These are phyloP conservation scores for Callaeas wilsoni DNA, from an alignment of 2,113 vertebrate genomes.

Conservation along the genomic window DNA sequence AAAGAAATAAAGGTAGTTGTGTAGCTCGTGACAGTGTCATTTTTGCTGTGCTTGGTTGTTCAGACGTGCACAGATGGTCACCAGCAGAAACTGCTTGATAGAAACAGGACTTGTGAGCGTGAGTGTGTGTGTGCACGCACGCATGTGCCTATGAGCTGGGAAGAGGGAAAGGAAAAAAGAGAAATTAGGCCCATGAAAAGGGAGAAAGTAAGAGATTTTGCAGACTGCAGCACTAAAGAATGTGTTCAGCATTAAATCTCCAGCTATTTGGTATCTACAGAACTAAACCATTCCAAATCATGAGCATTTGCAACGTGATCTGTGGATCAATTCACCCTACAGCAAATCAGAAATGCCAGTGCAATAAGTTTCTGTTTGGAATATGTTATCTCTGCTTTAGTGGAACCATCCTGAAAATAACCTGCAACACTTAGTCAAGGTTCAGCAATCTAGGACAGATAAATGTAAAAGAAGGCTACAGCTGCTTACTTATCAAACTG, in stretches of 20 bases:
- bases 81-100: neutral
- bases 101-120: neutral
- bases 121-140: too few relatives aligned
- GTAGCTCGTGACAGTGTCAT: neutral
- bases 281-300: slow-evolving; percentile 18
- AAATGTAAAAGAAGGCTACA: neutral
- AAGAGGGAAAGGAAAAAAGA: neutral
- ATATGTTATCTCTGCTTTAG: slow-evolving; percentile 20
- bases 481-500: neutral
- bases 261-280: slow-evolving; percentile 6
- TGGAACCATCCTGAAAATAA: slow-evolving; percentile 7
- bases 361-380: slow-evolving; percentile 13
- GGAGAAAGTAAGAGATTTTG: neutral
- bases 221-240: neutral
- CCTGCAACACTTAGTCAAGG: slow-evolving; percentile 7
- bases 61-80: neutral
- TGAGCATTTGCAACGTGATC: slow-evolving; percentile 12
- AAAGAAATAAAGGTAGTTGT: neutral
- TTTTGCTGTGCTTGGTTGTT: neutral
- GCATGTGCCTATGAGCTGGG: neutral
- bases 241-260: slow-evolving; percentile 31
- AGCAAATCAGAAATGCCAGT: slow-evolving; percentile 9
- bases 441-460: neutral
- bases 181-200: neutral
- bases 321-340: neutral